A percentile compares a stretch with the other conserved stretches of the same genome.
Evolutionary conservation across 2,888 invertebrate species (phyloP).

Genomic region (Eupithecia pulchellata): DNA sequence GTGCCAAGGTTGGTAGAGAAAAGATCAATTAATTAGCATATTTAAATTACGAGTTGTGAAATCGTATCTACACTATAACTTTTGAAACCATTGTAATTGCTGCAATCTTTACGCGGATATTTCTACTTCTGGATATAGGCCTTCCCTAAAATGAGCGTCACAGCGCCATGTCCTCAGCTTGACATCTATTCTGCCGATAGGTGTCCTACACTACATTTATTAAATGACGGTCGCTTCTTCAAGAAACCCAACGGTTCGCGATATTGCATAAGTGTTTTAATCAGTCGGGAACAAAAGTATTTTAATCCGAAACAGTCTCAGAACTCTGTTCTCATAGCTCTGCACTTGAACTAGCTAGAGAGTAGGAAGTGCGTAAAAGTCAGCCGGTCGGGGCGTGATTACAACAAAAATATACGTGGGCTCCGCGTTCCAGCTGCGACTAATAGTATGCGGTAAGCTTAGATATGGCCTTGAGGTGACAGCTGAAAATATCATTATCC

Average conservation of each 20-base stretch:
- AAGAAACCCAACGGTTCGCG: no score
- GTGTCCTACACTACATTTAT: no score
- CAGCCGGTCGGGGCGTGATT: slow-evolving; percentile 66
- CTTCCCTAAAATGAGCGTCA: no score
- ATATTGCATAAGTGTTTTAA: no score
- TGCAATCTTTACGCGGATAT: not conserved
- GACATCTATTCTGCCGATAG: no score
- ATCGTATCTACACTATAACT: no score
- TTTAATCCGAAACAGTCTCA: not conserved
- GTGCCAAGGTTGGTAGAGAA: not conserved
- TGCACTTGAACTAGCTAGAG: slow-evolving; percentile 33
- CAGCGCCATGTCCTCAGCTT: no score
- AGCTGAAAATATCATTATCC: slow-evolving; percentile 26
- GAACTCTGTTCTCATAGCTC: not conserved
- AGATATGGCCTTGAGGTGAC: slow-evolving; percentile 31
- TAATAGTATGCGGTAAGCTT: slow-evolving; percentile 11
- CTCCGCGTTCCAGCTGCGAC: not conserved
- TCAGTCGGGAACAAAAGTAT: not conserved
- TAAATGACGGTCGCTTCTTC: no score
- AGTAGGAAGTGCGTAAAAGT: slow-evolving; percentile 65
- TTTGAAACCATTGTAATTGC: not conserved
- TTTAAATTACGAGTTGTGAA: no score
- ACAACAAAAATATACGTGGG: slow-evolving; percentile 59
- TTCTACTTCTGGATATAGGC: no score
- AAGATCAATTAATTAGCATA: no score